Evolutionary conservation across 2,113 vertebrate species (phyloP), one percentile per base, ranked within the genome.

Genomic region (Chaetorhynchus papuensis): DNA sequence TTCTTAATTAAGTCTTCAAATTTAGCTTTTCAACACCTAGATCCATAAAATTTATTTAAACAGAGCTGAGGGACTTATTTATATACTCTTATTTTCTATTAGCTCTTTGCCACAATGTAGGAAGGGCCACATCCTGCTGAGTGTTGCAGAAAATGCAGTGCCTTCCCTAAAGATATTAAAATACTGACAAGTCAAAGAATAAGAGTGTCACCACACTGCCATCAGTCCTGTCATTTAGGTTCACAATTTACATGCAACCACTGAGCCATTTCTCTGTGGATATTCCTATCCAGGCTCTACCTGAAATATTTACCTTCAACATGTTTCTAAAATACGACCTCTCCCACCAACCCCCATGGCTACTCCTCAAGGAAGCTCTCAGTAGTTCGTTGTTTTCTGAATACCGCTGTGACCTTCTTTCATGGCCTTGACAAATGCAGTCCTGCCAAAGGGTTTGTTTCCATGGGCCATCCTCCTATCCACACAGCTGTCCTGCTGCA

Each of bases 1-100:
- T 94, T 93, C 92, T 92, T 92, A 95, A 95, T 97, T 96, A 96
- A 96, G 72, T 82, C 90, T 93, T 95, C 90, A 96, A 90, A 89
- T 79, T 92, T 60, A 96, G 42, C 77, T 90, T 97, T 97, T 97
- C 96, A 96, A 68, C 96, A 96, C 83, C 85, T 96, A 96, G 44
- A 71, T 68, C 37, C 64, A 96, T 96, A 96, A 93, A 96, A 95
- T 79, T 4, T 95, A 83, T 92, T 92, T 96, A 93, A 97, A 75
- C 41, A 79, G 72, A 83, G 80, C 76, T 87, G 49, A 92, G 92
- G 83, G 90, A 92, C 41, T 37, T 90, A 86, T 90, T 96, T 90
- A 66, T 41, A 78, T 61, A 49, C 47, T 87, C 28, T 69, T 50
- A 83, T 83, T 92, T 94, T 92, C 64, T 97, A 61, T 80, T 83